These are phyloP conservation scores for Mongoloraphidia duomilia DNA, from an alignment of 2,888 invertebrate genomes.

Conservation along the genomic window DNA sequence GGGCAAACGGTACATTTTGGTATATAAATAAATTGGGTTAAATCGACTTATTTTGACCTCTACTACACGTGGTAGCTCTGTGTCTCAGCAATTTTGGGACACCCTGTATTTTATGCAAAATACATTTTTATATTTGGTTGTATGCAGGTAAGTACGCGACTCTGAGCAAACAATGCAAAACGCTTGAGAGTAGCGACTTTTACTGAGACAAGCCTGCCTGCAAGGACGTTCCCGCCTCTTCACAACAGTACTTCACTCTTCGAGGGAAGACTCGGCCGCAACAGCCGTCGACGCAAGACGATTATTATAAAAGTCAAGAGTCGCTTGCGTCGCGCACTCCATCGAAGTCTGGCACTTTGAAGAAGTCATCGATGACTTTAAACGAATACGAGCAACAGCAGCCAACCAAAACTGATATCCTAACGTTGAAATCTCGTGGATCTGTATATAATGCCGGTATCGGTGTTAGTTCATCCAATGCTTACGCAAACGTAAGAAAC, in stretches of 20 bases:
- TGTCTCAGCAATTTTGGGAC: too few relatives aligned
- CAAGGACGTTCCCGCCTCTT: conserved; percentile 34
- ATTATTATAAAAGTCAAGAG: not conserved
- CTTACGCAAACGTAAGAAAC: not conserved
- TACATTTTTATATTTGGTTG: conserved; percentile 27
- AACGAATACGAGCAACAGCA: not conserved
- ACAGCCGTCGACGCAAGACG: conserved; percentile 9
- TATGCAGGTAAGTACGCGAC: conserved; percentile 64
- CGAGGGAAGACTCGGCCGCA: conserved; percentile 28
- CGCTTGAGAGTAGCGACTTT: conserved; percentile 83
- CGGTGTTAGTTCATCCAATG: conserved; percentile 1
- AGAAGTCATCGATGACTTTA: too few relatives aligned
- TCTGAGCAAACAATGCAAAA: conserved; percentile 92
- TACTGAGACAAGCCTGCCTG: conserved; percentile 71
- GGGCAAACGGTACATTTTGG: too few relatives aligned
- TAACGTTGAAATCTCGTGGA: conserved; percentile 6
- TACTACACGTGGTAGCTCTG: too few relatives aligned
- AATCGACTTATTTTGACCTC: too few relatives aligned
- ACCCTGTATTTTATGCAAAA: not conserved
- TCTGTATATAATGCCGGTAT: conserved; percentile 4
- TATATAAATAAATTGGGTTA: too few relatives aligned
- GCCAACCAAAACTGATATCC: conserved; percentile 4
- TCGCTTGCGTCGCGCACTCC: not conserved
- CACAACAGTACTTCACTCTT: conserved; percentile 25
- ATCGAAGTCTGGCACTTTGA: conserved; percentile 3